These are phyloP conservation scores for Silurus aristotelis DNA, from an alignment of 2,797 vertebrate genomes.

Conservation along the genomic window DNA sequence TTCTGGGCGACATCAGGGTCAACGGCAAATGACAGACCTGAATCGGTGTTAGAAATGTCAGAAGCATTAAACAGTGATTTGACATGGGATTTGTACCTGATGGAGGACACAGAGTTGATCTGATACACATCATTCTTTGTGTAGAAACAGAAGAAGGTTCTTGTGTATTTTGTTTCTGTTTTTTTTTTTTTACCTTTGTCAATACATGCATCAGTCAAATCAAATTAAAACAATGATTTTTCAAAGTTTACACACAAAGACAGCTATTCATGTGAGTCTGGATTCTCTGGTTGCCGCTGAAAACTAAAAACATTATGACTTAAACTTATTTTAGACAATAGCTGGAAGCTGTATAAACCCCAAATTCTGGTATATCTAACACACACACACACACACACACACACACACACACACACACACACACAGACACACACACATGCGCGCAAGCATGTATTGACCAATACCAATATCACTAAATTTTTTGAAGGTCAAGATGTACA, in stretches of 20 bases:
- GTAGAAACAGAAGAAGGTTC: conserved; percentile 12
- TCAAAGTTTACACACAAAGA: conserved; percentile 49
- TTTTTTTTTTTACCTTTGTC: conserved; percentile 29
- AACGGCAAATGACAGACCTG: neutral
- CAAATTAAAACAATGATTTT: conserved; percentile 40
- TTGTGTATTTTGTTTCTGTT: conserved; percentile 16
- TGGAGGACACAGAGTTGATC: neutral
- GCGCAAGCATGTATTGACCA: neutral
- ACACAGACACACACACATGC: neutral
- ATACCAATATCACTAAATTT: neutral
- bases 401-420: too few species aligned
- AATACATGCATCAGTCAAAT: conserved; percentile 43
- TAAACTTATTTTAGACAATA: conserved; percentile 32
- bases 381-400: neutral
- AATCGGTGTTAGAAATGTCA: neutral
- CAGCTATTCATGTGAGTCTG: conserved; percentile 35
- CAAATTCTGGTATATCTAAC: neutral
- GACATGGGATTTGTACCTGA: neutral
- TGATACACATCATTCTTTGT: conserved; percentile 30
- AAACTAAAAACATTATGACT: conserved; percentile 13
- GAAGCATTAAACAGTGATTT: neutral
- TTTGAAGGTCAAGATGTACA: conserved; percentile 27
- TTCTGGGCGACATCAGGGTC: neutral
- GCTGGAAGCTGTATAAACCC: conserved; percentile 22
- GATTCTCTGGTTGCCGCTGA: conserved; percentile 21